phyloP scores from a whole-genome alignment of 2,113 vertebrate species.

The Taxidea taxus region DNA sequence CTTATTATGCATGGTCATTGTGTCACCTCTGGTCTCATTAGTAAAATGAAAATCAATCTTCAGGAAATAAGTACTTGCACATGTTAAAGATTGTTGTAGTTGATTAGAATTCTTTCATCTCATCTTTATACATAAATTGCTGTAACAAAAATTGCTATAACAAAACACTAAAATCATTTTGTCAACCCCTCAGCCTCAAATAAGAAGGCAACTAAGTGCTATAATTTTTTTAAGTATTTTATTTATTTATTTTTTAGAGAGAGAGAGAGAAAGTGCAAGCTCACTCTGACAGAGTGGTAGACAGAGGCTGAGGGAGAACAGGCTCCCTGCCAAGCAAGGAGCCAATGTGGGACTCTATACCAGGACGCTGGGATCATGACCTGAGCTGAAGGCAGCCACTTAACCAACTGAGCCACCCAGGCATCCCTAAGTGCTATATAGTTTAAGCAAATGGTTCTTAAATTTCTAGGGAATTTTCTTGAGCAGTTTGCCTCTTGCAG shows the following conservation, averaged over 20 bases:
- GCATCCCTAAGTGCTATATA: too few relatives aligned
- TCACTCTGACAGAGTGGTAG: too few relatives aligned
- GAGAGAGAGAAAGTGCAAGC: too few relatives aligned
- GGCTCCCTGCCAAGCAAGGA: too few relatives aligned
- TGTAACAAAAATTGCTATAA: not conserved
- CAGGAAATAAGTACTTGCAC: not conserved
- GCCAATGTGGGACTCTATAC: too few relatives aligned
- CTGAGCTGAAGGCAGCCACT: too few relatives aligned
- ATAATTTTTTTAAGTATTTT: too few relatives aligned
- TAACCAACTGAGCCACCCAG: too few relatives aligned
- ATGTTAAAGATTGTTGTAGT: not conserved
- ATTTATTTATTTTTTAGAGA: too few relatives aligned
- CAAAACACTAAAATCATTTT: not conserved
- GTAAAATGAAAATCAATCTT: conserved; percentile 15
- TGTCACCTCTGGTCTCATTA: not conserved
- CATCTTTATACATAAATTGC: not conserved
- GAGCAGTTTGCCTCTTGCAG: not conserved
- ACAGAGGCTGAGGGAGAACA: too few relatives aligned
- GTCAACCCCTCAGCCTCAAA: not conserved
- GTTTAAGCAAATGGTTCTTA: not conserved
- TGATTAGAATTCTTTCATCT: not conserved
- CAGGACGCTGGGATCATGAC: too few relatives aligned
- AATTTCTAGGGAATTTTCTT: not conserved
- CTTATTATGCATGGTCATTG: not conserved
- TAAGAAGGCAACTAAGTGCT: not conserved